phyloP scores from a whole-genome alignment of 2,113 vertebrate species.

The Pionites leucogaster region DNA sequence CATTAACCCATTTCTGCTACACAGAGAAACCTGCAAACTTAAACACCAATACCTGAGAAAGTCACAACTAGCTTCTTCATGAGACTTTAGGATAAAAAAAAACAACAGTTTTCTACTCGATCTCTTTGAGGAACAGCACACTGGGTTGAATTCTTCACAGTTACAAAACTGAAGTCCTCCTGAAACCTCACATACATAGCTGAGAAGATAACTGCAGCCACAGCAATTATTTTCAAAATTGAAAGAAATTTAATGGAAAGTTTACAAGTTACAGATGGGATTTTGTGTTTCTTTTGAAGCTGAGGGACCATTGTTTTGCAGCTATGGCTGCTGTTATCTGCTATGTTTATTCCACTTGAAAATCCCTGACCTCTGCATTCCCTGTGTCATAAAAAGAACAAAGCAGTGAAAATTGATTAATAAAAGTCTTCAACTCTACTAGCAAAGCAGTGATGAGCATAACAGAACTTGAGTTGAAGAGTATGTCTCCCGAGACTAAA shows the following conservation, averaged over 20 bases:
- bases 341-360: conserved; percentile 40
- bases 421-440: conserved; percentile 38
- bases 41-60: not conserved
- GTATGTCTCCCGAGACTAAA: not conserved
- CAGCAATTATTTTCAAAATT: not conserved
- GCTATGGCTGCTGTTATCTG: not conserved
- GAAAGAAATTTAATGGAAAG: not conserved
- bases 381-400: conserved; percentile 48
- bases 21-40: not conserved
- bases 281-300: conserved; percentile 35
- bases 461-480: not conserved
- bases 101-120: not conserved
- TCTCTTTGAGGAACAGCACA: not conserved
- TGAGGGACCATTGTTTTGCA: conserved; percentile 30
- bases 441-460: not conserved
- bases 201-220: not conserved
- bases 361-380: conserved; percentile 65
- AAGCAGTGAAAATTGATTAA: conserved; percentile 51
- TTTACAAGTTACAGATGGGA: not conserved
- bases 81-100: not conserved
- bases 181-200: not conserved
- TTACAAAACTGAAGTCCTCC: not conserved
- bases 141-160: not conserved
- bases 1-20: not conserved
- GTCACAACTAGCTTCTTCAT: not conserved